Evolutionary conservation across 2,888 invertebrate genomes (phyloP).

Genomic region (Caenorhabditis zanzibari): DNA sequence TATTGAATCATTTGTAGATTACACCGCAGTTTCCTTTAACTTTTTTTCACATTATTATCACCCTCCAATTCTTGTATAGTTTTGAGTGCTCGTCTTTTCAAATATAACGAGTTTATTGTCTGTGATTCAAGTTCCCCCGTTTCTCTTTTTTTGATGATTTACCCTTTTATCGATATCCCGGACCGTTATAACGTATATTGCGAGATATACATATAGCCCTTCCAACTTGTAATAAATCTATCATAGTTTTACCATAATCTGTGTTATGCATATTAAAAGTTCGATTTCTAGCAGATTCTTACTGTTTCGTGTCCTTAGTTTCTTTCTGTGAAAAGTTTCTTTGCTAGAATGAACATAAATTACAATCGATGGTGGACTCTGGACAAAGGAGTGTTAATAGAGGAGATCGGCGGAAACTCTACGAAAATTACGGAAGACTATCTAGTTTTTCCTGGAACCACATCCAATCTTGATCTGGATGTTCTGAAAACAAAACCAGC

Average conservation of each 20-base stretch:
- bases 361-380: constrained; percentile 54
- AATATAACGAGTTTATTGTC: constrained; percentile 35
- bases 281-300: neutral
- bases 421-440: constrained; percentile 19
- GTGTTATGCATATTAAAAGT: neutral
- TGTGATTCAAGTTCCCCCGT: constrained; percentile 53
- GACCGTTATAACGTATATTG: constrained; percentile 22
- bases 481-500: constrained; percentile 2
- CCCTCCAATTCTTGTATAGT: constrained; percentile 44
- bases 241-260: neutral
- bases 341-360: constrained; percentile 37
- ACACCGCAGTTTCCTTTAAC: constrained; percentile 48
- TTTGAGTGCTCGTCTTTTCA: constrained; percentile 43
- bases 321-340: neutral
- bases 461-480: constrained; percentile 9
- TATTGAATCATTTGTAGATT: constrained; percentile 27
- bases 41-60: constrained; percentile 19
- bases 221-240: constrained; percentile 42
- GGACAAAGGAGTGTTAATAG: constrained; percentile 7
- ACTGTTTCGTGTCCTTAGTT: neutral
- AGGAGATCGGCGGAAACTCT: neutral
- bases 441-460: constrained; percentile 36
- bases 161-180: constrained; percentile 7
- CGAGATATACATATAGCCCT: constrained; percentile 17
- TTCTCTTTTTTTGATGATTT: constrained; percentile 19